Conservation (phyloP, 2,888 invertebrate species). For the Rhamphomyia laevipes region DNA sequence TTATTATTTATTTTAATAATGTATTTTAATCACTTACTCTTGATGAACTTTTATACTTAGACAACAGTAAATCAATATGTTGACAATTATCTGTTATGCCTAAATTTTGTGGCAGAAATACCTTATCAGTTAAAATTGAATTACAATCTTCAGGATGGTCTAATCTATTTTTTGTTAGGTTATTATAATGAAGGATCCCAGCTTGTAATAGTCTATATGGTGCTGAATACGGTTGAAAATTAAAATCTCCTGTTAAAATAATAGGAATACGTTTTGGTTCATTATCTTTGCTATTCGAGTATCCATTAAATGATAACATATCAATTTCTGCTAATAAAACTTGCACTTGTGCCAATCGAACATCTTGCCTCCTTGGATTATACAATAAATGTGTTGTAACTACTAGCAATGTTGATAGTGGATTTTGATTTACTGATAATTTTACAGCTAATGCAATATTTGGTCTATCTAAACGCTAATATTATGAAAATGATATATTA, state of each 20-base stretch:
- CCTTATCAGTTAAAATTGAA: conserved; percentile 9
- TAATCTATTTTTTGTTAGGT: conserved; percentile 27
- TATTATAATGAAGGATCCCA: conserved; percentile 44
- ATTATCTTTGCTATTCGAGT: background rate
- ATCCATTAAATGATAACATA: conserved; percentile 48
- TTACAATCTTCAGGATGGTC: conserved; percentile 7
- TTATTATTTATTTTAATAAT: background rate
- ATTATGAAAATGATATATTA: background rate
- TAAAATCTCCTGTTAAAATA: conserved; percentile 88
- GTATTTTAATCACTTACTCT: conserved; percentile 8
- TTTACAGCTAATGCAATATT: conserved; percentile 78
- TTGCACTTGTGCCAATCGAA: conserved; percentile 79
- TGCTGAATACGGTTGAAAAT: conserved; percentile 62
- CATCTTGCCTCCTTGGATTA: conserved; percentile 80
- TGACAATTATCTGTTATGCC: conserved; percentile 49
- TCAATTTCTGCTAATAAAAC: conserved; percentile 77
- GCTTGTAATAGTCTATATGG: conserved; percentile 50
- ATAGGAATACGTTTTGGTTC: conserved; percentile 46
- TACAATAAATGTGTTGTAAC: conserved; percentile 92
- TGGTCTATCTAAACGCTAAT: conserved; percentile 60
- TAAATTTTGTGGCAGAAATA: conserved; percentile 29
- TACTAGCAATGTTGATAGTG: conserved; percentile 51
- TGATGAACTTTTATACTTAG: conserved; percentile 34
- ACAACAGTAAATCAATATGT: conserved; percentile 41
- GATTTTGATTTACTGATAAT: conserved; percentile 45